phyloP scores from a whole-genome alignment of 1,140 invertebrate genomes.

The Leguminivora glycinivorella region DNA sequence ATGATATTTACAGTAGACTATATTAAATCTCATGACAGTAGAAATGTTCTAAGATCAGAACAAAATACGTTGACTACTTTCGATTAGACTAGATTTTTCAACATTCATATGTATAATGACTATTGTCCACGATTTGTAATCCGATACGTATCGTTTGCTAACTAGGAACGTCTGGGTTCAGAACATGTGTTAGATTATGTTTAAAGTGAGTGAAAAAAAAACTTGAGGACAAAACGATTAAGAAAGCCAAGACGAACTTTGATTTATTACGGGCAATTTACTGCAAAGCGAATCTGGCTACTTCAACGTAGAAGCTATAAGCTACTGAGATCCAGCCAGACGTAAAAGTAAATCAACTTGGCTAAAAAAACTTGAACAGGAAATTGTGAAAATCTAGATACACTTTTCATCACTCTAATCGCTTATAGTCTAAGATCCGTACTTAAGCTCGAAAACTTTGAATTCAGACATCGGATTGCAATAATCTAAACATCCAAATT shows the following conservation, averaged over 20 bases:
- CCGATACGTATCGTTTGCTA: background rate
- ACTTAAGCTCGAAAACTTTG: too few species aligned
- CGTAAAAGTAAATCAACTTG: background rate
- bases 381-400: background rate
- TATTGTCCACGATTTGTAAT: too few species aligned
- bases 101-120: too few species aligned
- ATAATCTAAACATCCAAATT: too few species aligned
- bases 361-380: background rate
- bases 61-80: too few species aligned
- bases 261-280: constrained; percentile 3
- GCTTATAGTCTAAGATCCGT: background rate
- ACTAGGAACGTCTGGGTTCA: background rate
- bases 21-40: too few species aligned
- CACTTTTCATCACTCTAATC: background rate
- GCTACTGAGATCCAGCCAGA: constrained; percentile 35
- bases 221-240: background rate
- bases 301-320: background rate
- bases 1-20: too few species aligned
- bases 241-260: constrained; percentile 2
- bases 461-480: too few species aligned
- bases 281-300: background rate
- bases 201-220: too few species aligned
- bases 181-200: too few species aligned
- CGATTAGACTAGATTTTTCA: too few species aligned
- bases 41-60: too few species aligned